Evolutionary conservation across 2,797 vertebrate genomes (phyloP), one percentile per base, ranked within the genome.

Genomic region (Macrochelys suwanniensis): DNA sequence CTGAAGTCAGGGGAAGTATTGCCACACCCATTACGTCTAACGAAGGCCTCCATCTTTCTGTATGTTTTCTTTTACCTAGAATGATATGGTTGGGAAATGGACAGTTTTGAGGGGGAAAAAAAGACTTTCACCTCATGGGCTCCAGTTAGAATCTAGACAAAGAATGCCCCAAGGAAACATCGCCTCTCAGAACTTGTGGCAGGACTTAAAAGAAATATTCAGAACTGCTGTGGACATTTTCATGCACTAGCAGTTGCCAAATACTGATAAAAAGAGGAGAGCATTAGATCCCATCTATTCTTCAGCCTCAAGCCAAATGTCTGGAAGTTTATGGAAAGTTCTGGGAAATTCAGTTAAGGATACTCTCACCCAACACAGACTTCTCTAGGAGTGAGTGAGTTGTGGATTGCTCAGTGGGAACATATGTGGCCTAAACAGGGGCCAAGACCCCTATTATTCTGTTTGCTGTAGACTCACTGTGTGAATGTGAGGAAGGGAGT

Each of bases 21-120:
- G 74, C 45, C 15, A 77, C 25, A 49, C 26, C 45, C 25, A 31
- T 49, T 77, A 3, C 31, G 26, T 31, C n/a, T 53, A 49, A 81
- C 19, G 0, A 3, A 80, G 76, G 1, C 6, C 0, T 76, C 0
- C 15, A 1, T 17, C 15, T 9, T 37, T 8, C n/a, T 53, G 2
- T 26, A 1, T 11, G 10, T 76, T 89, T 84, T 33, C 4, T 2
- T 74, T 68, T 11, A 3, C 80, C 59, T 92, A 33, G 50, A 77
- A 65, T 50, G 50, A 16, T 0, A 0, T 65, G 2, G 1, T 0
- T 80, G 12, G 5, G 23, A 9, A 91, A 57, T 0, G 4, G 2
- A 11, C 47, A 86, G 33, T 10, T 4, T 23, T 49, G 61, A n/a
- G 59, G 3, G 17, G 7, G 7, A 53, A 53, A 16, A 31, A n/a